These are phyloP conservation scores for Drosophila algonquin DNA, from an alignment of 2,888 invertebrate species.

Conservation along the genomic window DNA sequence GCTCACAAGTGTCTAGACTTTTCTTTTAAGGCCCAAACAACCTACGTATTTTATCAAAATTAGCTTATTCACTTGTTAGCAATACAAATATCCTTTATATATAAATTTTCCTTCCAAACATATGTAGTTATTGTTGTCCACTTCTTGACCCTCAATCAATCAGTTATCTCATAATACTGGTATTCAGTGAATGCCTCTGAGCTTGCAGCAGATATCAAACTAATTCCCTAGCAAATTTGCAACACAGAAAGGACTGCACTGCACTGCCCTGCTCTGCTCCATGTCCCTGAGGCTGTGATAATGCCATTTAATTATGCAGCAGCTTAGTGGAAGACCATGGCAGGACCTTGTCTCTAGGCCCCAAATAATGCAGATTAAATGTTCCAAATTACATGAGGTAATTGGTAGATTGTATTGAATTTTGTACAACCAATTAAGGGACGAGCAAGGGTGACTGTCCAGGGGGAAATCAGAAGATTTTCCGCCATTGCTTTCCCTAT, in stretches of 20 bases:
- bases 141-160: neutral
- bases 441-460: neutral
- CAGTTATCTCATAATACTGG: neutral
- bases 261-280: neutral
- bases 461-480: neutral
- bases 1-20: no score
- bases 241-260: neutral
- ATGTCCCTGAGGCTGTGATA: neutral
- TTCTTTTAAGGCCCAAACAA: no score
- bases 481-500: conserved; percentile 14
- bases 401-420: neutral
- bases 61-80: neutral
- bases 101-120: no score
- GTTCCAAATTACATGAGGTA: neutral
- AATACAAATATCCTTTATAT: neutral
- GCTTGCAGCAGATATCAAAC: neutral
- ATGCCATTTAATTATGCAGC: conserved; percentile 18
- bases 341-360: neutral
- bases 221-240: conserved; percentile 2
- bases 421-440: conserved; percentile 25
- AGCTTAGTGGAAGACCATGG: neutral
- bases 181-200: neutral
- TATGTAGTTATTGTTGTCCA: no score
- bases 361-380: neutral
- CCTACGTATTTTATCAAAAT: neutral